Conservation (phyloP, 2,888 invertebrate genomes). For the Lottia scabra region DNA sequence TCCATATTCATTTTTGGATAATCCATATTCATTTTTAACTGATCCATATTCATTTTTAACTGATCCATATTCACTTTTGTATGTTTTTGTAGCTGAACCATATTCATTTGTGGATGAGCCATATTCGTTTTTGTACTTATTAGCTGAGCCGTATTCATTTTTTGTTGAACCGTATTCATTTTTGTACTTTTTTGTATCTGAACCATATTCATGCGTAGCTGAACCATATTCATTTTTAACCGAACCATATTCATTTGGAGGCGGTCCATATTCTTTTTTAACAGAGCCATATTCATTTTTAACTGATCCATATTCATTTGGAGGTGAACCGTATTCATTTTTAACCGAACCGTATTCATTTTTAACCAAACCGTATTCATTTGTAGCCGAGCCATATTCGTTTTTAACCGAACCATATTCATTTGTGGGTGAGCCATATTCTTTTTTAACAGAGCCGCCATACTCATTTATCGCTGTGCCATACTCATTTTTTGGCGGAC, state of each 20-base stretch:
- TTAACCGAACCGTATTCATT: neutral
- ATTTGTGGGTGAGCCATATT: neutral
- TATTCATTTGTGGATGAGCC: neutral
- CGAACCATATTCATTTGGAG: neutral
- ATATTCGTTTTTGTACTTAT: too few relatives aligned
- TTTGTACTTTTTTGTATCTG: too few relatives aligned
- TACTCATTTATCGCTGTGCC: too few relatives aligned
- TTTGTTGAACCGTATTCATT: too few relatives aligned
- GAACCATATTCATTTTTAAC: neutral
- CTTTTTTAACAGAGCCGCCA: too few relatives aligned
- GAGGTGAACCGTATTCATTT: neutral
- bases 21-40: neutral
- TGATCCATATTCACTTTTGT: too few relatives aligned
- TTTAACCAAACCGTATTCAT: too few relatives aligned
- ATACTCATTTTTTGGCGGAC: too few relatives aligned
- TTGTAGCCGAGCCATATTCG: too few relatives aligned
- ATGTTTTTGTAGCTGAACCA: neutral
- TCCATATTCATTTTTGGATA: neutral
- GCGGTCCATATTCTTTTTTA: neutral
- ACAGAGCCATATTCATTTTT: neutral
- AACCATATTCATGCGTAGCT: neutral
- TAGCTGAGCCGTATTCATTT: too few relatives aligned
- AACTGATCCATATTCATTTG: neutral
- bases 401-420: neutral
- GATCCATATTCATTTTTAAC: too few relatives aligned